Evolutionary conservation across 1,140 invertebrate genomes (phyloP).

Genomic region (Gonioctena quinquepunctata): DNA sequence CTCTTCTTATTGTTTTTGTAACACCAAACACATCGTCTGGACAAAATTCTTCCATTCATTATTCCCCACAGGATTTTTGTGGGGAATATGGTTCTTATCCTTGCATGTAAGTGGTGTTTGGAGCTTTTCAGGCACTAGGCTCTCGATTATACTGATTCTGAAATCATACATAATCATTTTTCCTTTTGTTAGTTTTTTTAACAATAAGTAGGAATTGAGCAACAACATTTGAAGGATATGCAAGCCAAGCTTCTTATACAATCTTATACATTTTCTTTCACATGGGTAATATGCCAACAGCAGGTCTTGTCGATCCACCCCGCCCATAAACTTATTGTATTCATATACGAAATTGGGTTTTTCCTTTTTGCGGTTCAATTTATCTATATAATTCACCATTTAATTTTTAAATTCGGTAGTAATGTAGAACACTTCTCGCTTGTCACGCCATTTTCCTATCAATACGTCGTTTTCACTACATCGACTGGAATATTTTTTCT

Average conservation of each 20-base stretch:
- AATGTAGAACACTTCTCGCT: neutral
- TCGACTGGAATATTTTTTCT: neutral
- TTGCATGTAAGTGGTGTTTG: neutral
- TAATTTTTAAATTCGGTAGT: conserved; percentile 30
- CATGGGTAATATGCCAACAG: conserved; percentile 24
- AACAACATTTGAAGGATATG: conserved; percentile 24
- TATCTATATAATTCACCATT: conserved; percentile 36
- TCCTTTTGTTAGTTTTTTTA: neutral
- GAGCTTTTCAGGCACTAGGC: neutral
- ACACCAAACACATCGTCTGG: neutral
- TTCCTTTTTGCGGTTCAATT: conserved; percentile 27
- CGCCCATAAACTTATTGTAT: conserved; percentile 27
- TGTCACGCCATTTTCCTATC: neutral
- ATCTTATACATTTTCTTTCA: conserved; percentile 18
- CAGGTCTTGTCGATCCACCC: conserved; percentile 24
- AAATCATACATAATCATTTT: conserved; percentile 19
- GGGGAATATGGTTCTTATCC: neutral
- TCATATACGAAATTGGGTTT: conserved; percentile 32
- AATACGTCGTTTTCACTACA: neutral
- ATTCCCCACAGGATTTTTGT: conserved; percentile 5
- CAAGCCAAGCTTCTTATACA: conserved; percentile 25
- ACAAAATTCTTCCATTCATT: neutral
- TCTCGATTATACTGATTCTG: neutral
- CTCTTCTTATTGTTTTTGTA: conserved; percentile 10
- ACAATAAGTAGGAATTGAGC: conserved; percentile 17